Evolutionary conservation across 2,797 vertebrate genomes (phyloP), one percentile per base, ranked within the genome.

Genomic region (Pipistrellus pipistrellus): DNA sequence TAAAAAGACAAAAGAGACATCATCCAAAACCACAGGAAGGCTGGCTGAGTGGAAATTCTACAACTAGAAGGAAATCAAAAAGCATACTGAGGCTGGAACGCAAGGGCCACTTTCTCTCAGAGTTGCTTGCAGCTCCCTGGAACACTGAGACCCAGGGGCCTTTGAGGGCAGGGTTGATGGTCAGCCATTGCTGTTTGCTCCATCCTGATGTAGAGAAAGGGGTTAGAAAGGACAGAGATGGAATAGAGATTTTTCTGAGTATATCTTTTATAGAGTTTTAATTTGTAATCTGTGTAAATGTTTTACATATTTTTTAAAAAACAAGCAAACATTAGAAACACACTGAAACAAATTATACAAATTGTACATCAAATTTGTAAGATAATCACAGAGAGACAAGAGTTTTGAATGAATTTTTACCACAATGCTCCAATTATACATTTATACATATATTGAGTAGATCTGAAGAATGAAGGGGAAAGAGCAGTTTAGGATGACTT

Each of bases 401-500:
- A 91, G 66, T 53, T 88, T 88, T 55, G 53, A 83, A 83, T 83
- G 35, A 77, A 66, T 82, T 81, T 73, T 78, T 3, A 78, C 27
- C 13, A 88, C 8, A 80, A 13, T 85, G 8, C 35, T 93, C 35
- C 62, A 14, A 44, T 68, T 11, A 57, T 44, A 38, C 13, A 38
- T 78, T 93, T 64, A 18, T 55, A 55, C 6, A 62, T 62, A 76
- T 62, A 55, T 64, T 80, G 11, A 92, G 46, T 20, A 87, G 72
- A 90, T 92, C 82, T 87, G 85, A 91, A 73, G 48, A 51, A 72
- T 23, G 21, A 83, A 57, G 64, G 59, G 41, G 32, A 83, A 82
- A 76, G 25, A 48, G 41, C 18, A 23, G 9, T 46, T 78, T 41
- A 64, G 57, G 51, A 93, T 87, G 76, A 83, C 77, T 93, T 92